Percentiles rank a stretch among this genome's conserved stretches.
phyloP scores from a whole-genome alignment of 2,888 invertebrate species.

The Agrochola litura region DNA sequence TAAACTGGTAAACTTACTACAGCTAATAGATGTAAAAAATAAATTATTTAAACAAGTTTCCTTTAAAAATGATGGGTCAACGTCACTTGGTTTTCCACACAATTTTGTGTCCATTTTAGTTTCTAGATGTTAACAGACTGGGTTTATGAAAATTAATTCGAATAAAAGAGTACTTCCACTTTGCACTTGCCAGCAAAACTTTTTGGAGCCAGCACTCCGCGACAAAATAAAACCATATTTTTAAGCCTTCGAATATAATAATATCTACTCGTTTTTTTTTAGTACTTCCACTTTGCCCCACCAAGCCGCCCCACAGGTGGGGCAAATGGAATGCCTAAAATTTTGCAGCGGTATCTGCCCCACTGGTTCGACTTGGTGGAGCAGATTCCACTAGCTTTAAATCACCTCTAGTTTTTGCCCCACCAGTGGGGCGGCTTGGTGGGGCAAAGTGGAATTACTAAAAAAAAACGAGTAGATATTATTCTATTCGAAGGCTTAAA shows the following conservation, averaged over 20 bases:
- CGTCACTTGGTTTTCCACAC: background rate
- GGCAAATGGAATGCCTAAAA: too few species aligned
- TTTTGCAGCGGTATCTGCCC: too few species aligned
- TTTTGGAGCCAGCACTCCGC: background rate
- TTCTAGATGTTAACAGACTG: background rate
- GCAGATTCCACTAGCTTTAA: too few species aligned
- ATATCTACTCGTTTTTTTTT: background rate
- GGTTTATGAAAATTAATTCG: too few species aligned
- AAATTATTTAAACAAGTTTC: constrained; percentile 22
- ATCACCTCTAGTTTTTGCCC: too few species aligned
- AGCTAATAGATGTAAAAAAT: constrained; percentile 33
- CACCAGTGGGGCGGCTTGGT: too few species aligned
- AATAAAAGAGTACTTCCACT: too few species aligned
- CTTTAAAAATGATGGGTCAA: constrained; percentile 5
- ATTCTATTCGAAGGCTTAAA: background rate
- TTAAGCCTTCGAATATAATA: background rate
- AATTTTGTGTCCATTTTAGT: background rate
- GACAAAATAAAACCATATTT: background rate
- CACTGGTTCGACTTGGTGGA: too few species aligned
- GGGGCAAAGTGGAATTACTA: too few species aligned
- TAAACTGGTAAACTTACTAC: constrained; percentile 6
- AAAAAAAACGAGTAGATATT: background rate
- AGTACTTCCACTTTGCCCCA: too few species aligned
- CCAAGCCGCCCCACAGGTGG: too few species aligned
- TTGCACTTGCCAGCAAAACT: background rate